Evolutionary conservation across 1,140 invertebrate genomes (phyloP).

Genomic region (Daktulosphaira vitifoliae): DNA sequence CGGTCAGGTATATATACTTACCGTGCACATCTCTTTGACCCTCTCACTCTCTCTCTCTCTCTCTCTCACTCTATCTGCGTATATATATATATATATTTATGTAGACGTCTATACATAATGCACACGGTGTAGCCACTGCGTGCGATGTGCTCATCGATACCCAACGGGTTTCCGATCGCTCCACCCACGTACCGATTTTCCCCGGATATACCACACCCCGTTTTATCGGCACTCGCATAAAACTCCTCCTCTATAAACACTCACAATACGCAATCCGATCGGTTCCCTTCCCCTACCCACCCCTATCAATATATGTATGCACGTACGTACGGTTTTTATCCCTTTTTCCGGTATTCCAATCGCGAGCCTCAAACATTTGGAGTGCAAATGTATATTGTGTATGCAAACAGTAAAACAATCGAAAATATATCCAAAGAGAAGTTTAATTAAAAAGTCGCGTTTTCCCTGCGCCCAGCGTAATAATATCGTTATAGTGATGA

Average conservation of each 20-base stretch:
- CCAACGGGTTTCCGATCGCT: conserved; percentile 34
- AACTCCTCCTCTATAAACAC: conserved; percentile 31
- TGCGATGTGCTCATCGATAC: conserved; percentile 19
- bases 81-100: too few species aligned
- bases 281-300: neutral
- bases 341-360: too few species aligned
- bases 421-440: too few species aligned
- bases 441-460: too few species aligned
- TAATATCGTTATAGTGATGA: too few species aligned
- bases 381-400: too few species aligned
- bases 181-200: conserved; percentile 32
- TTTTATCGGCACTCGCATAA: conserved; percentile 16
- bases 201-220: conserved; percentile 30
- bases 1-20: conserved; percentile 16
- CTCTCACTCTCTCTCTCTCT: neutral
- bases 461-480: too few species aligned
- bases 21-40: too few species aligned
- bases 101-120: too few species aligned
- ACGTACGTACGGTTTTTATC: neutral
- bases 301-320: neutral
- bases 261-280: neutral
- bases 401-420: too few species aligned
- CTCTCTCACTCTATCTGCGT: too few species aligned
- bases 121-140: neutral
- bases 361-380: too few species aligned